Evolutionary conservation across 2,113 vertebrate species (phyloP).

Genomic region (Heterocephalus glaber): DNA sequence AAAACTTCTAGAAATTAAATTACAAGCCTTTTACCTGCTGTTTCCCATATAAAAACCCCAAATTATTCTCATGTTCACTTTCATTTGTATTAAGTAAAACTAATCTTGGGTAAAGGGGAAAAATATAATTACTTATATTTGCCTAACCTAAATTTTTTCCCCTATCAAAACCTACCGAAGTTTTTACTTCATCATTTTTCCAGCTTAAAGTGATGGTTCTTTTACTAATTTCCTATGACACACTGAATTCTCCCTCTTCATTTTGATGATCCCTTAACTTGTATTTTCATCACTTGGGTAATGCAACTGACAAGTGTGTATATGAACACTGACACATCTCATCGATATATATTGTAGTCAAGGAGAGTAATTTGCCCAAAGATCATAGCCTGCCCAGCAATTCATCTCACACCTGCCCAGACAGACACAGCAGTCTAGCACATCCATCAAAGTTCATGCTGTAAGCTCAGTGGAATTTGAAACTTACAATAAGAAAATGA

Average conservation of each 20-base stretch:
- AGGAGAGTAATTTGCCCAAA: conserved; percentile 89
- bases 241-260: conserved; percentile 75
- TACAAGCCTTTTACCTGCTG: neutral
- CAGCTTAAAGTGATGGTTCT: conserved; percentile 51
- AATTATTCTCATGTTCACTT: conserved; percentile 64
- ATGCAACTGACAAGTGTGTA: conserved; percentile 86
- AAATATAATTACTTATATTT: conserved; percentile 56
- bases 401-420: conserved; percentile 84
- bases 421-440: conserved; percentile 79
- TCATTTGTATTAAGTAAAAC: conserved; percentile 69
- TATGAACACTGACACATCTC: conserved; percentile 88
- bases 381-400: conserved; percentile 85
- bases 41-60: conserved; percentile 16
- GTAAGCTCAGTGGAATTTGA: conserved; percentile 85
- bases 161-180: conserved; percentile 24
- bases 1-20: conserved; percentile 34
- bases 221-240: conserved; percentile 82
- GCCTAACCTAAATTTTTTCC: conserved; percentile 44
- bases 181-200: conserved; percentile 67
- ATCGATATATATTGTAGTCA: conserved; percentile 89
- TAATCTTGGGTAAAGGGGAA: conserved; percentile 53
- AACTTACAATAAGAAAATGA: conserved; percentile 81
- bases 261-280: conserved; percentile 77
- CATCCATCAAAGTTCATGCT: conserved; percentile 90
- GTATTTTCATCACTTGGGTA: conserved; percentile 86